A percentile compares a stretch with the other conserved stretches of the same genome.
phyloP scores from a whole-genome alignment of 2,113 vertebrate species.

The Callopanchax toddi region DNA sequence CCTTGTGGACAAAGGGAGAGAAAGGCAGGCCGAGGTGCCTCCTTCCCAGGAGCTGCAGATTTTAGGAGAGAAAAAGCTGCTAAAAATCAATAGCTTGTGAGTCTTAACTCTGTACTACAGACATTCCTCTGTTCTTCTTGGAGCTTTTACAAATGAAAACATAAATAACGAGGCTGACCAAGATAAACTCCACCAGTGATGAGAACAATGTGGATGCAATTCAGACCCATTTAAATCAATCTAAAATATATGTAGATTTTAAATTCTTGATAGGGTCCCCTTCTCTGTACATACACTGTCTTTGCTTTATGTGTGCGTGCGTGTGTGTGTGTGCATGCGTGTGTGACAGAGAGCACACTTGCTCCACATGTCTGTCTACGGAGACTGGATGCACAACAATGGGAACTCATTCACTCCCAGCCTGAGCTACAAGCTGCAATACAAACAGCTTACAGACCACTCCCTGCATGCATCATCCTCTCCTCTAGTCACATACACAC shows the following conservation, averaged over 20 bases:
- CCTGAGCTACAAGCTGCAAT: conserved; percentile 36
- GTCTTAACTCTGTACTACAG: conserved; percentile 21
- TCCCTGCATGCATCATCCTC: conserved; percentile 25
- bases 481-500: conserved; percentile 31
- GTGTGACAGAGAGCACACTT: background rate
- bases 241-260: too few relatives aligned
- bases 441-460: conserved; percentile 37
- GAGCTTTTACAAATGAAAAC: conserved; percentile 1
- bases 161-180: background rate
- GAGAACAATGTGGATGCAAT: too few relatives aligned
- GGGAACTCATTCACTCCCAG: conserved; percentile 62
- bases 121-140: conserved; percentile 26
- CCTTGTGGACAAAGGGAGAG: conserved; percentile 72
- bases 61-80: conserved; percentile 54
- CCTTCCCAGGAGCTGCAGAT: conserved; percentile 45
- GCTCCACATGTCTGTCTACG: conserved; percentile 43
- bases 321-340: conserved; percentile 12
- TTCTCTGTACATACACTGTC: conserved; percentile 13
- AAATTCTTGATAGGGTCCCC: conserved; percentile 28
- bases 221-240: too few relatives aligned
- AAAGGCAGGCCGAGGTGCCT: conserved; percentile 53
- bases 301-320: background rate
- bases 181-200: background rate
- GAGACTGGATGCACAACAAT: conserved; percentile 53
- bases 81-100: conserved; percentile 59